Evolutionary conservation across 2,797 vertebrate genomes (phyloP).

Genomic region (Hybognathus amarus): DNA sequence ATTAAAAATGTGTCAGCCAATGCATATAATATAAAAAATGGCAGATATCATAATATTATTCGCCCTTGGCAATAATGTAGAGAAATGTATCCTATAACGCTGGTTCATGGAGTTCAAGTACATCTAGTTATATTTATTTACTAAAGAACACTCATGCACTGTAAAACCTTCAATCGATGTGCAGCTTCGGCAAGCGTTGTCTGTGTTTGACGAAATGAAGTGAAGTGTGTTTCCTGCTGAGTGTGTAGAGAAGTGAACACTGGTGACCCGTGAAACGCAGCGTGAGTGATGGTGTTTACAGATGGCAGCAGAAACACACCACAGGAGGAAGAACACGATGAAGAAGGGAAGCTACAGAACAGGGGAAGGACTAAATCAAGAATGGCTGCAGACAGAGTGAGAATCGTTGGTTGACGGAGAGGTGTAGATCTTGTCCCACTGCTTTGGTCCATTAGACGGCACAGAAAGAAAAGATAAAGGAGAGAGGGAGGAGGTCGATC

Average conservation of each 20-base stretch:
- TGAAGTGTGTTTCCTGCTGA: not conserved
- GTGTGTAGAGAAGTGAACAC: not conserved
- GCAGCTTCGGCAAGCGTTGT: not conserved
- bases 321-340: not conserved
- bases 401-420: constrained; percentile 68
- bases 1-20: not conserved
- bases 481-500: constrained; percentile 12
- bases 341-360: not conserved
- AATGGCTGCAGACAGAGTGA: not conserved
- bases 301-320: constrained; percentile 41
- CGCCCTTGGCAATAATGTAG: not conserved
- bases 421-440: constrained; percentile 49
- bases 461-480: constrained; percentile 21
- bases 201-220: not conserved
- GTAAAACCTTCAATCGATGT: not conserved
- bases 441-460: constrained; percentile 38
- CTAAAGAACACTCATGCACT: not conserved
- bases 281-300: constrained; percentile 17
- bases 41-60: not conserved
- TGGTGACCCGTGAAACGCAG: not conserved
- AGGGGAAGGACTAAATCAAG: constrained; percentile 12
- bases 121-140: not conserved
- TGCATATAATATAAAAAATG: not conserved
- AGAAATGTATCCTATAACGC: not conserved
- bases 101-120: not conserved